Evolutionary conservation across 2,113 vertebrate genomes (phyloP), one percentile per base, ranked within the genome.

Genomic region (Eretmochelys imbricata): DNA sequence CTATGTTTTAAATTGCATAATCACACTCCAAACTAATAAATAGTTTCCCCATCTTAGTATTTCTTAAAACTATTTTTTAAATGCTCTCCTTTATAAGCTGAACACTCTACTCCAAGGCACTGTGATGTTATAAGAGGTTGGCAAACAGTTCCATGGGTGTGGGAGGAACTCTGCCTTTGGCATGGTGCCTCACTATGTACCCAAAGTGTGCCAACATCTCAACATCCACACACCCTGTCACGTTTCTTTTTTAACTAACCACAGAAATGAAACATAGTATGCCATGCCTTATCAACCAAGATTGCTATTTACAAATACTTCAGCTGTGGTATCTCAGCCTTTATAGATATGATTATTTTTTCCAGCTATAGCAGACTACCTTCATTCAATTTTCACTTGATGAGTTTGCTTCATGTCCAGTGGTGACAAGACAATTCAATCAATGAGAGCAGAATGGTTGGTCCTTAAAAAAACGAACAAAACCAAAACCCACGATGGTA

Each of bases 321-420:
- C 81, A 86, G 55, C 82, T 22, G 46, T 29, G 57, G 20, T 69
- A 50, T 82, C 50, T 83, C 42, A 91, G 65, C 19, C 91, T 88
- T 91, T 49, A 54, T 46, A 93, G 87, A 89, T 82, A 42, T 85
- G 50, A 78, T 94, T 54, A 54, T 94, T 91, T 57, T 93, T 27
- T 72, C n/a, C 79, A 92, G 87, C 80, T 83, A 82, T 14, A 92
- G 51, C 19, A 48, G 27, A 29, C n/a, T 82, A 69, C 89, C 59
- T 49, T 93, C 54, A 75, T 91, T 91, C 72, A 22, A 49, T 91
- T 95, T 95, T 83, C 27, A 69, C 72, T 95, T 89, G 17, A 69
- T 78, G 79, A 88, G 50, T 27, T 92, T 91, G 82, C 83, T 95
- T 84, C 22, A 49, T 78, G 53, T 84, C 57, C 89, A 72, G 46